These are phyloP conservation scores for Microctenopoma steveboyesi DNA, from an alignment of 2,797 vertebrate species.

Conservation along the genomic window DNA sequence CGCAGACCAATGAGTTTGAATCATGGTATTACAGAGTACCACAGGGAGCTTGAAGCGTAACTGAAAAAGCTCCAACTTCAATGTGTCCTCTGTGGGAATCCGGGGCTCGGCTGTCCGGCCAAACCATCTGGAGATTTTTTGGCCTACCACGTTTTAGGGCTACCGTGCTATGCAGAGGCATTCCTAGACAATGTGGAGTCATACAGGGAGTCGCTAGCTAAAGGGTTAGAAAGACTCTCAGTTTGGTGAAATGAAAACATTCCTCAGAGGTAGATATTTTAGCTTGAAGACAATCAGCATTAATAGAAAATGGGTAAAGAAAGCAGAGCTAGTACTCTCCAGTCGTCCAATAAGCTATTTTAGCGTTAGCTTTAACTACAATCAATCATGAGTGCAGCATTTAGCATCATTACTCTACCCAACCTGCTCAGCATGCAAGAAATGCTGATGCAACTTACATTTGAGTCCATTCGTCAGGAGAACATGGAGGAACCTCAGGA, in stretches of 20 bases:
- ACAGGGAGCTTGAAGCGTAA: conserved; percentile 43
- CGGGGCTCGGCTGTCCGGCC: conserved; percentile 37
- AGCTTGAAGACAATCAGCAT: background rate
- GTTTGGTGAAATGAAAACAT: conserved; percentile 39
- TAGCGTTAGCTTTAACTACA: background rate
- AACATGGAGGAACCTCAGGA: conserved; percentile 16
- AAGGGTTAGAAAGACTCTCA: conserved; percentile 25
- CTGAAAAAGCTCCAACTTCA: conserved; percentile 60
- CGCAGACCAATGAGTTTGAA: conserved; percentile 73
- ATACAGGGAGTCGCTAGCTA: conserved; percentile 29
- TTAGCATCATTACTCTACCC: no score
- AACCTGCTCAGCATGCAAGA: no score
- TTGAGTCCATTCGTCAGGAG: background rate
- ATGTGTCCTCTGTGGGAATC: conserved; percentile 64
- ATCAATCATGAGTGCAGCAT: background rate
- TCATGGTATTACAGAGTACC: conserved; percentile 51
- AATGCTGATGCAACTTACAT: no score
- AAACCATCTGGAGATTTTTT: conserved; percentile 62
- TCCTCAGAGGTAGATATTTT: conserved; percentile 22
- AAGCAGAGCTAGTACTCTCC: background rate
- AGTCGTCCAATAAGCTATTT: background rate
- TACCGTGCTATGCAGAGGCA: conserved; percentile 47
- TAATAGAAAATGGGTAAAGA: conserved; percentile 18
- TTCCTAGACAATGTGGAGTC: conserved; percentile 57
- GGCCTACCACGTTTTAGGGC: conserved; percentile 34